phyloP scores from a whole-genome alignment of 2,888 invertebrate genomes.

The Andrena praecox region DNA sequence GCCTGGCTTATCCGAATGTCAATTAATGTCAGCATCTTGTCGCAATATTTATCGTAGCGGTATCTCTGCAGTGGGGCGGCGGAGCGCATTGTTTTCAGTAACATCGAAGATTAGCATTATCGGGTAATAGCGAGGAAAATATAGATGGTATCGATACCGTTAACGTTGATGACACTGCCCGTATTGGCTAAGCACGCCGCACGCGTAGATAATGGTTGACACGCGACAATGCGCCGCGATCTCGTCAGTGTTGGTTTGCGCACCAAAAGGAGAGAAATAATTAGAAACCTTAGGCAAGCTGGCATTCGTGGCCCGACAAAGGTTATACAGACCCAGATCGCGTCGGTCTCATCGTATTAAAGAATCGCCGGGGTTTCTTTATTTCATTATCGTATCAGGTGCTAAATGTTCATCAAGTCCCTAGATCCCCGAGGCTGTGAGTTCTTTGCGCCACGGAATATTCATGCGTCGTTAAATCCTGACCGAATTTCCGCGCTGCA shows the following conservation, averaged over 20 bases:
- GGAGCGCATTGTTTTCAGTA: not conserved
- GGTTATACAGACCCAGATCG: slow-evolving; percentile 68
- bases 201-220: not conserved
- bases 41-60: slow-evolving; percentile 3
- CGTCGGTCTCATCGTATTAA: slow-evolving; percentile 19
- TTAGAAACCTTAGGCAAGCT: slow-evolving; percentile 23
- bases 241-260: not conserved
- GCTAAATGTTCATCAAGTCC: not conserved
- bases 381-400: slow-evolving; percentile 21
- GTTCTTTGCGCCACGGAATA: not conserved
- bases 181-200: not conserved
- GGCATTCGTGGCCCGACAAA: slow-evolving; percentile 29
- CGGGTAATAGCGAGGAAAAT: not conserved
- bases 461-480: not conserved
- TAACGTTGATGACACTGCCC: not conserved
- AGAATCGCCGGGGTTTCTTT: slow-evolving; percentile 34
- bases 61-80: no score
- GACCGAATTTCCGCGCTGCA: not conserved
- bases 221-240: not conserved
- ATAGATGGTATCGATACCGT: slow-evolving; percentile 1
- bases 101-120: not conserved
- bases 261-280: not conserved
- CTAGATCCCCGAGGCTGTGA: not conserved
- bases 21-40: no score
- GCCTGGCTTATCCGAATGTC: no score